phyloP scores from a whole-genome alignment of 2,888 invertebrate species.

The Prostheceraeus crozeri region DNA sequence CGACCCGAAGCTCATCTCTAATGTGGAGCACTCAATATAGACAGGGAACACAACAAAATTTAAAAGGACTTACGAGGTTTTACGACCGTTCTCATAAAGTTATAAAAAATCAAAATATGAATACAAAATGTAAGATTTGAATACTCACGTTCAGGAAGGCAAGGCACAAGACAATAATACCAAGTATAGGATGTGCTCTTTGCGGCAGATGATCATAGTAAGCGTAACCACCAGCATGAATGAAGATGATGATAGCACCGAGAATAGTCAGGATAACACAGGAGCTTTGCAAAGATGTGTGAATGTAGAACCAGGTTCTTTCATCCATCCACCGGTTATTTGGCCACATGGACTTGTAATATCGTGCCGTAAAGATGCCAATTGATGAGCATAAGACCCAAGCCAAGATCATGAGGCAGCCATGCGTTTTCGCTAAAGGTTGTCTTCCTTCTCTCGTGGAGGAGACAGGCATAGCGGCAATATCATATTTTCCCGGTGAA shows the following conservation, averaged over 20 bases:
- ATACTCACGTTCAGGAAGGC: conserved; percentile 54
- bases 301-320: conserved; percentile 54
- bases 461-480: too few species aligned
- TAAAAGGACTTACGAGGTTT: too few species aligned
- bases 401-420: conserved; percentile 53
- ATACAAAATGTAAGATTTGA: neutral
- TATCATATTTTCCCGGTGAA: too few species aligned
- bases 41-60: too few species aligned
- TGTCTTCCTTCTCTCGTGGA: too few species aligned
- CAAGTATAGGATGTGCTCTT: conserved; percentile 55
- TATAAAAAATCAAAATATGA: neutral
- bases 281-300: conserved; percentile 45
- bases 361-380: conserved; percentile 52
- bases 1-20: too few species aligned
- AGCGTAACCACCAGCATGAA: conserved; percentile 48
- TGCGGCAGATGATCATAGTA: conserved; percentile 43
- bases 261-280: conserved; percentile 45
- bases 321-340: conserved; percentile 46
- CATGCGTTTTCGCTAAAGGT: conserved; percentile 41
- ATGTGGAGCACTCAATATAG: too few species aligned
- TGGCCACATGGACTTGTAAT: conserved; percentile 54
- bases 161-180: conserved; percentile 53
- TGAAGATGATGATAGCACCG: conserved; percentile 52
- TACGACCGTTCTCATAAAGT: too few species aligned
- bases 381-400: conserved; percentile 55